Base-by-base conservation (phyloP, 2,888 invertebrate species). In the Rhimphoctona megacephalus region DNA sequence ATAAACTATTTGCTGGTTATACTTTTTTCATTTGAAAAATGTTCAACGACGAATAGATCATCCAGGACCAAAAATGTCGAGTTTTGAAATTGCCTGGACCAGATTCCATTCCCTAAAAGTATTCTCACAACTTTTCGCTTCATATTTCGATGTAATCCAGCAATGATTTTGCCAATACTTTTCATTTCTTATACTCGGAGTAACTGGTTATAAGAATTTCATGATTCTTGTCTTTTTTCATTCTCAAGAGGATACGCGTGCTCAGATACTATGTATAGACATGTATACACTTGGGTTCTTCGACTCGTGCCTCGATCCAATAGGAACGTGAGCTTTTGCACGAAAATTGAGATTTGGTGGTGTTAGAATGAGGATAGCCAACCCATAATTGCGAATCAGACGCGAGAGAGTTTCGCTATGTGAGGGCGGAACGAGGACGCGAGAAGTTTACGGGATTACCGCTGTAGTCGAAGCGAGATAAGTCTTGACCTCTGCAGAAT, bases 321-420 rank as follows among this genome's bases (percentile, higher is more conserved):
- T 33, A n/a, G 74, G 30, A 74, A n/a, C 22, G 43, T 19, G 17
- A 33, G 52, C 17, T 52, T 43, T 46, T 25, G 52, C 30, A 17
- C n/a, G 72, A 54, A 70, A 64, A 72, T 52, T 85, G 39, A 33
- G 67, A 77, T 81, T 66, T 72, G 46, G 72, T 54, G 49, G 61
- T 17, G 76, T 7, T 19, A 25, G 39, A 19, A 39, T 25, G 72
- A 57, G 14, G 52, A 8, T 70, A 36, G 64, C 33, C 14, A 52
- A 30, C 25, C 66, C 54, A 39, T 74, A 82, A 79, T 82, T 69
- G 70, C 72, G 80, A 83, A 69, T 83, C 39, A 74, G 80, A 70
- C 61, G n/a, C 46, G 30, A 74, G 30, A 57, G 69, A 61, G 46
- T 74, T 46, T 64, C 74, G 74, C 46, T 36, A 22, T 30, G 69